These are phyloP conservation scores for Mustela nigripes DNA, from an alignment of 2,113 vertebrate genomes.

Conservation along the genomic window DNA sequence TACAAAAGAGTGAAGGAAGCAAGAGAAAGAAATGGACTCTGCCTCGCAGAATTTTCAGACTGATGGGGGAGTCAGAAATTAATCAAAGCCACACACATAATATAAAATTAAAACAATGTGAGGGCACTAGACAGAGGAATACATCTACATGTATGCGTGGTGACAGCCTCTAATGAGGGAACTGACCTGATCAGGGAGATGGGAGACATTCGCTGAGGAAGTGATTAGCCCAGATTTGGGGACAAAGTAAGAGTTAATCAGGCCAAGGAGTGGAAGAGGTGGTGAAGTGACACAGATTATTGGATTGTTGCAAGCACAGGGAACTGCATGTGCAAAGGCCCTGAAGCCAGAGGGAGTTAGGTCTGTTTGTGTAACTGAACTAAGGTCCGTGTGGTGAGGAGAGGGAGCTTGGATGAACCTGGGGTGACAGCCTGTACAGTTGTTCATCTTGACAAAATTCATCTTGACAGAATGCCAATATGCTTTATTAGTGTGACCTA, in stretches of 20 bases:
- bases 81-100: background rate
- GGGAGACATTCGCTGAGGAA: background rate
- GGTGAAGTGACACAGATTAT: background rate
- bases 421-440: background rate
- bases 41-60: background rate
- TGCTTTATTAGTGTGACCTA: background rate
- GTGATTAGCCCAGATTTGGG: slow-evolving; percentile 8
- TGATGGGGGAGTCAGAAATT: background rate
- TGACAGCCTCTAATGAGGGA: background rate
- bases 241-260: slow-evolving; percentile 15
- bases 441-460: background rate
- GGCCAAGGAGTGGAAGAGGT: background rate
- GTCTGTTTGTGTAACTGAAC: background rate
- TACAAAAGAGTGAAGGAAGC: background rate
- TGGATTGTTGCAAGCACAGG: background rate
- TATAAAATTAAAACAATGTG: background rate
- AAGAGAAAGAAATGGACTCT: background rate
- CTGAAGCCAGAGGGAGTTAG: background rate
- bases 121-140: background rate
- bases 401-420: background rate
- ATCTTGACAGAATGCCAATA: background rate
- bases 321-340: background rate
- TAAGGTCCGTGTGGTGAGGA: background rate
- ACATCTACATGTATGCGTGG: background rate
- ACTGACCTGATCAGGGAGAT: background rate